Evolutionary conservation across 2,797 vertebrate genomes (phyloP), one percentile per base, ranked within the genome.

Genomic region (Halcyon smyrnensis): DNA sequence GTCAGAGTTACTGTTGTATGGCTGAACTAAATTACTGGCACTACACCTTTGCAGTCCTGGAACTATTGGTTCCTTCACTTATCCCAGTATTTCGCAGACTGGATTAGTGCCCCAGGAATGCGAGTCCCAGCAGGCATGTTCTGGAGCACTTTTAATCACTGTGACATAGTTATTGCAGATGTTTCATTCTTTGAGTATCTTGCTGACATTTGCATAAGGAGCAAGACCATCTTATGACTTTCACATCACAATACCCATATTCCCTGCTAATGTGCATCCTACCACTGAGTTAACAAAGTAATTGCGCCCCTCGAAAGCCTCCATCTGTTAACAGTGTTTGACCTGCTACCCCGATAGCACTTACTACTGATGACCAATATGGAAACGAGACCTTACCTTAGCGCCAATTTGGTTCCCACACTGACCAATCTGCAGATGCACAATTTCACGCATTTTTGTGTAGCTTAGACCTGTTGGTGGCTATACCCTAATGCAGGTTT

Each of bases 381-480:
- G 30, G 57, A 54, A 43, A 53, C 30, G 23, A 57, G 23, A 4
- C 57, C 98, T 98, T 98, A 99, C 99, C 99, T 99, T 99, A 45
- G 99, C 97, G 96, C 99, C 99, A 8, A 99, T 99, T 97, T 99
- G 99, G 98, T 99, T 99, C 56, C 99, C 99, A 62, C 99, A 99
- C 97, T 99, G 99, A 97, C 99, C 99, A 6, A 99, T 99, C 98
- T 99, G 99, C 87, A 99, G 98, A 94, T 99, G 99, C 48, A 99
- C 98, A 14, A 99, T 99, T 97, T 99, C 99, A 95, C 99, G 99
- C 99, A 99, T 99, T 97, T 59, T n/a, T 74, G 90, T 60, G 63
- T 15, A 45, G 18, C 45, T 82, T 27, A 7, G 32, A 54, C 23
- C 37, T 46, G n/a, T 28, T 6, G 56, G 62, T 57, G 48, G 64